A percentile compares a stretch with the other conserved stretches of the same genome.
phyloP scores from a whole-genome alignment of 2,888 invertebrate species.

The Ormia ochracea region DNA sequence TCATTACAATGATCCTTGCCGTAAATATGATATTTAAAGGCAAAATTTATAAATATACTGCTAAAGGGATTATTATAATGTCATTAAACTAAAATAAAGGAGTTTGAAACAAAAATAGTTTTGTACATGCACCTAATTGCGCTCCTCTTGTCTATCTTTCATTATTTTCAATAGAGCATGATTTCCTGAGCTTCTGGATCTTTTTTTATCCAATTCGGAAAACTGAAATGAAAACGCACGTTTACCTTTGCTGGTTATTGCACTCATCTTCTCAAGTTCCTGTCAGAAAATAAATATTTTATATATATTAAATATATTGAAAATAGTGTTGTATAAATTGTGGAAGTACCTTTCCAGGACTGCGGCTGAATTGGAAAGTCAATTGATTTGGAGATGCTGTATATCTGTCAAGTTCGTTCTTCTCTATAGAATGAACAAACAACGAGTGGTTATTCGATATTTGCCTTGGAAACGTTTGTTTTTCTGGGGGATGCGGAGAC shows the following conservation, averaged over 20 bases:
- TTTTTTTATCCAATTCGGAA: slow-evolving; percentile 45
- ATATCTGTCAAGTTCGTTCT: slow-evolving; percentile 73
- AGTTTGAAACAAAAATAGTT: too few relatives aligned
- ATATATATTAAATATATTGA: background rate
- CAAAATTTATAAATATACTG: slow-evolving; percentile 28
- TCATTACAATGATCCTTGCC: slow-evolving; percentile 29
- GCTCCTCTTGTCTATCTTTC: slow-evolving; percentile 69
- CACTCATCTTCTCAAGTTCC: slow-evolving; percentile 72
- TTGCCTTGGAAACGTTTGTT: slow-evolving; percentile 73
- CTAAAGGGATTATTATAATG: slow-evolving; percentile 32
- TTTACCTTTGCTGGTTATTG: slow-evolving; percentile 72
- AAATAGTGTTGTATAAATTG: background rate
- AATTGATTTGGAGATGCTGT: slow-evolving; percentile 72
- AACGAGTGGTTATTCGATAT: slow-evolving; percentile 78
- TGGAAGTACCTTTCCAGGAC: slow-evolving; percentile 73
- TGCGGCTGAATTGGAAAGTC: slow-evolving; percentile 72
- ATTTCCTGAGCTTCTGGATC: slow-evolving; percentile 63
- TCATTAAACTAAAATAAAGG: slow-evolving; percentile 50
- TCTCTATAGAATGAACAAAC: slow-evolving; percentile 79
- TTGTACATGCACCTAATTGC: slow-evolving; percentile 55
- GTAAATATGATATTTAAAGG: slow-evolving; percentile 15
- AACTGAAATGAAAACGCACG: slow-evolving; percentile 67
- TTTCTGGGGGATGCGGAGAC: slow-evolving; percentile 85
- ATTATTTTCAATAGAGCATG: slow-evolving; percentile 66
- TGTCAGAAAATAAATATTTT: slow-evolving; percentile 42